Percentiles rank a stretch among this genome's conserved stretches.
These are phyloP conservation scores for Lasioglossum leucozonium DNA, from an alignment of 2,888 invertebrate species.

Conservation along the genomic window DNA sequence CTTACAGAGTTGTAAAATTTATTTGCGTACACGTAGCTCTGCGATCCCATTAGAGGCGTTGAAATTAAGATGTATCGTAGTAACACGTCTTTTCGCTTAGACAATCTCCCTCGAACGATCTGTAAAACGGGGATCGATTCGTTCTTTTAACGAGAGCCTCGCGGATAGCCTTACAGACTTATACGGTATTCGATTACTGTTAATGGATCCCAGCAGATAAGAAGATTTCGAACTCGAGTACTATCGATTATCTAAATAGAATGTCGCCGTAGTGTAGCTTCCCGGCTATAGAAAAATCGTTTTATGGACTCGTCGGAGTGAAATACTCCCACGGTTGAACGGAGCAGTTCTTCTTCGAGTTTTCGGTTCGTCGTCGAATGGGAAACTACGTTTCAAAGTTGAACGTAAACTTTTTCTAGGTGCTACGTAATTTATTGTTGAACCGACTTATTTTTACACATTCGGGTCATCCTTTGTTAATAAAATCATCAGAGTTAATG, in stretches of 20 bases:
- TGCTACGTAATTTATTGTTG: not conserved
- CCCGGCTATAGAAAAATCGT: not conserved
- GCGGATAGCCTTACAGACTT: conserved; percentile 33
- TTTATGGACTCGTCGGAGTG: not conserved
- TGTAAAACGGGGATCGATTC: conserved; percentile 22
- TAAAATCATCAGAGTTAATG: no score
- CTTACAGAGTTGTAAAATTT: no score
- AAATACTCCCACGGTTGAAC: not conserved
- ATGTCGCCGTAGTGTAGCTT: not conserved
- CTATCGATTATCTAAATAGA: conserved; percentile 25
- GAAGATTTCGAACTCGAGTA: conserved; percentile 5
- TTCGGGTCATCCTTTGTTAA: not conserved
- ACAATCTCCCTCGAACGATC: conserved; percentile 14
- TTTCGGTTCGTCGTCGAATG: not conserved
- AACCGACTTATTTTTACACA: not conserved
- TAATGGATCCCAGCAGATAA: conserved; percentile 36
- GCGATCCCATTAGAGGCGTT: no score
- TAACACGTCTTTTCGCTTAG: not conserved
- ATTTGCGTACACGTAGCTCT: no score
- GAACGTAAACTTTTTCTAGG: not conserved
- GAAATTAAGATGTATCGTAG: not conserved
- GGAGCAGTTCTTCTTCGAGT: not conserved
- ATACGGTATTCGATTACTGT: conserved; percentile 43
- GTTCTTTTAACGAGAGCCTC: conserved; percentile 49
- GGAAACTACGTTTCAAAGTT: not conserved